Conservation (phyloP, 2,888 invertebrate genomes). For the Leucozona laternaria region DNA sequence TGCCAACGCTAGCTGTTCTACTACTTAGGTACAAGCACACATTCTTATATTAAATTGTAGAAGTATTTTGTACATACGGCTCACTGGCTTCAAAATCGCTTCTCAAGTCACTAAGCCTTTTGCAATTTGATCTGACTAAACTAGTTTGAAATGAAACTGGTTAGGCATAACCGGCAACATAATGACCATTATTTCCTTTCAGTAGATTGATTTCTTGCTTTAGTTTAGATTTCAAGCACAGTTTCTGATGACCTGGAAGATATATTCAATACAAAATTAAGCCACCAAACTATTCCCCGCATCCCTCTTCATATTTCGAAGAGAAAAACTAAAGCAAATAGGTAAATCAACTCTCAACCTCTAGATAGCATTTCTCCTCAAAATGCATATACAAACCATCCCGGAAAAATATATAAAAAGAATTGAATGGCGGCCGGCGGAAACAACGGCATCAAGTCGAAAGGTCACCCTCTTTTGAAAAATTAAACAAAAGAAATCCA, state of each 20-base stretch:
- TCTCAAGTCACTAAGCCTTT: not conserved
- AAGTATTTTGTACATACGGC: no score
- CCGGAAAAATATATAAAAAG: not conserved
- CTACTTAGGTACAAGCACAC: no score
- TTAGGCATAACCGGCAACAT: not conserved
- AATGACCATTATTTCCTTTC: not conserved
- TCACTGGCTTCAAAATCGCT: no score
- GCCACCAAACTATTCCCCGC: not conserved
- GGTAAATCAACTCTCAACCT: no score
- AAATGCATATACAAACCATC: slow-evolving; percentile 19
- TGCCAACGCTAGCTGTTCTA: no score
- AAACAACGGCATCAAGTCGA: slow-evolving; percentile 25
- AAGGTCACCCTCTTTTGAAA: slow-evolving; percentile 54
- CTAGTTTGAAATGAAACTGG: not conserved
- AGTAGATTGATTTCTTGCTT: not conserved
- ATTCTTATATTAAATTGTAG: no score
- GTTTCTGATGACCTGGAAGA: not conserved
- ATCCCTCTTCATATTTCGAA: not conserved
- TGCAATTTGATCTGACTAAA: not conserved
- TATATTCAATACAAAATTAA: not conserved
- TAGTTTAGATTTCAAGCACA: not conserved
- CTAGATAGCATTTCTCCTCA: slow-evolving; percentile 12
- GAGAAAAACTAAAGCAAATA: slow-evolving; percentile 2
- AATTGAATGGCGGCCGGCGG: slow-evolving; percentile 13
- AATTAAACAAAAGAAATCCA: slow-evolving; percentile 25